These are phyloP conservation scores for Carettochelys insculpta DNA, from an alignment of 2,113 vertebrate genomes.

Conservation along the genomic window DNA sequence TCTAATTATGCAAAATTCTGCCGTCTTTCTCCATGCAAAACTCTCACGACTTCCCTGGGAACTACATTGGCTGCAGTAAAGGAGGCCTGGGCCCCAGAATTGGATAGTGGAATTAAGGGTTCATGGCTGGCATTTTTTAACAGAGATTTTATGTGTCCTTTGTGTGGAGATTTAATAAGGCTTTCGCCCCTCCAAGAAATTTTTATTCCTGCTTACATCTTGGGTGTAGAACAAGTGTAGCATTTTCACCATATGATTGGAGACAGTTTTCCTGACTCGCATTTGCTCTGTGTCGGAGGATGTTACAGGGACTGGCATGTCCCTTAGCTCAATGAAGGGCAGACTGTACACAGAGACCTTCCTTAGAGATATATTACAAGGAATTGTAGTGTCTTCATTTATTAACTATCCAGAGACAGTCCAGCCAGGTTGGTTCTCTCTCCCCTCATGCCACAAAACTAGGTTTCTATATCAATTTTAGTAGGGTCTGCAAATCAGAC, in stretches of 20 bases:
- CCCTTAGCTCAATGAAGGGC: not conserved
- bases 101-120: not conserved
- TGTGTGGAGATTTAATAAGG: not conserved
- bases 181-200: rapidly evolving
- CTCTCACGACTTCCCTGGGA: not conserved
- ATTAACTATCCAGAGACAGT: not conserved
- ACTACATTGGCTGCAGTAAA: not conserved
- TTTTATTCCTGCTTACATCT: not conserved
- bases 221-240: not conserved
- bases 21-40: not conserved
- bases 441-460: too few relatives aligned
- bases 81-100: not conserved
- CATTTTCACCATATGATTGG: not conserved
- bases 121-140: rapidly evolving
- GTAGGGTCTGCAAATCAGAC: not conserved
- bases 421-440: not conserved
- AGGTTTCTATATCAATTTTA: not conserved
- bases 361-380: not conserved
- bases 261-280: not conserved
- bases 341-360: not conserved
- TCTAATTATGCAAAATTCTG: not conserved
- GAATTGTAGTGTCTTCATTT: too few relatives aligned
- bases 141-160: not conserved
- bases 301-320: not conserved
- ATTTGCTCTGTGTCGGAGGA: rapidly evolving